Percentiles rank a stretch among this genome's conserved stretches.
Conservation (phyloP, 1,140 invertebrate species). For the Kradibia gibbosae region DNA sequence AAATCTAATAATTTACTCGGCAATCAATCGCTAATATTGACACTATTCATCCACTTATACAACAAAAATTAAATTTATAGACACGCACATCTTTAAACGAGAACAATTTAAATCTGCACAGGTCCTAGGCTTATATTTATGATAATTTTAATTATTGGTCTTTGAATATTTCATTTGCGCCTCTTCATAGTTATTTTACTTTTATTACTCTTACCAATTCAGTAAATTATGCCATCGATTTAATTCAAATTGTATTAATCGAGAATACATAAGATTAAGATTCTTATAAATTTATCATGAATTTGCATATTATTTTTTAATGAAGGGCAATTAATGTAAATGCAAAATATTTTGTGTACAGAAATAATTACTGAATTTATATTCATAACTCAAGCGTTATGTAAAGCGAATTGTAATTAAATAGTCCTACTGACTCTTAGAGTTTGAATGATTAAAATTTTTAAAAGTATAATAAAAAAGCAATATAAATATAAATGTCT, state of each 20-base stretch:
- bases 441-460: neutral
- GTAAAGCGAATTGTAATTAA: neutral
- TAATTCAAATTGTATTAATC: neutral
- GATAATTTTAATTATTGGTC: neutral
- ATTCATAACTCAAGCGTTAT: neutral
- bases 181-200: neutral
- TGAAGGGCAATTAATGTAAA: constrained; percentile 7
- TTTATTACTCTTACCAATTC: neutral
- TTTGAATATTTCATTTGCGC: neutral
- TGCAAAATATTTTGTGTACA: neutral
- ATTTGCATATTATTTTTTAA: constrained; percentile 17
- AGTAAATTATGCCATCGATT: neutral
- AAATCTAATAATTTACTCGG: neutral
- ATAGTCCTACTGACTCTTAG: neutral
- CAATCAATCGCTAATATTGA: neutral
- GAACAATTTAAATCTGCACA: too few relatives aligned
- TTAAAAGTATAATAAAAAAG: neutral
- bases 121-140: too few relatives aligned
- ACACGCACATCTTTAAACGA: neutral
- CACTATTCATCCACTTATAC: neutral
- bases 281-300: neutral
- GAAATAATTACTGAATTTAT: neutral
- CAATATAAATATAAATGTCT: neutral
- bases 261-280: neutral
- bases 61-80: neutral